Conservation (phyloP, 2,888 invertebrate species). For the Amiota minor region DNA sequence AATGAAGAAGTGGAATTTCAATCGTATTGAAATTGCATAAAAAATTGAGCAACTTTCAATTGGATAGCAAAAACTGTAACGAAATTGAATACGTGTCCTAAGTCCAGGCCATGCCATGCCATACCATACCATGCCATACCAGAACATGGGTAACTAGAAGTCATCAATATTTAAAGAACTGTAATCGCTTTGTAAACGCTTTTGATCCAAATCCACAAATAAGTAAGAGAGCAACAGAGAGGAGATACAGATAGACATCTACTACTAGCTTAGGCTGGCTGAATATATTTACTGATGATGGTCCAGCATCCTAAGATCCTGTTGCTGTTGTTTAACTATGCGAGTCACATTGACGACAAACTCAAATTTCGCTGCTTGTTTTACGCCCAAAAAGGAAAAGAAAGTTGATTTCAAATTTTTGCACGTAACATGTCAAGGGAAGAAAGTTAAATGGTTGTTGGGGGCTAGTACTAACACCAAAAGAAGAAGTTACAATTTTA, state of each 20-base stretch:
- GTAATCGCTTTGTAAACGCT: constrained; percentile 70
- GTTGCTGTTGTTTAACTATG: constrained; percentile 40
- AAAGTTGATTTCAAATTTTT: constrained; percentile 61
- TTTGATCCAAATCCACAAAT: constrained; percentile 33
- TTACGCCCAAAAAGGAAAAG: not conserved
- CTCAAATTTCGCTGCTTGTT: constrained; percentile 55
- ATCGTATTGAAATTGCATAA: constrained; percentile 24
- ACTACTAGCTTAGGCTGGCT: too few species aligned
- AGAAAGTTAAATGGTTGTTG: not conserved
- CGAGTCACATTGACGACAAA: constrained; percentile 45
- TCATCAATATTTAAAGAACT: constrained; percentile 69
- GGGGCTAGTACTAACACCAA: not conserved
- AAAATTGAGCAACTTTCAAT: not conserved
- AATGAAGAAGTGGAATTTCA: constrained; percentile 36
- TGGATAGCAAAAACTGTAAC: not conserved
- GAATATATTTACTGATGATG: not conserved
- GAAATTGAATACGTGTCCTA: constrained; percentile 70
- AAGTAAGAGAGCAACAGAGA: constrained; percentile 32
- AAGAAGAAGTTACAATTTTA: constrained; percentile 62
- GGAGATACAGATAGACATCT: too few species aligned
- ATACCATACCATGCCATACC: too few species aligned
- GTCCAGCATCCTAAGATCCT: not conserved
- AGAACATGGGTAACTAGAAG: constrained; percentile 42
- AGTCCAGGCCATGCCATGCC: not conserved
- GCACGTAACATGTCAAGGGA: constrained; percentile 62